These are phyloP conservation scores for Poecilia wingei DNA, from an alignment of 2,797 vertebrate species.

Conservation along the genomic window DNA sequence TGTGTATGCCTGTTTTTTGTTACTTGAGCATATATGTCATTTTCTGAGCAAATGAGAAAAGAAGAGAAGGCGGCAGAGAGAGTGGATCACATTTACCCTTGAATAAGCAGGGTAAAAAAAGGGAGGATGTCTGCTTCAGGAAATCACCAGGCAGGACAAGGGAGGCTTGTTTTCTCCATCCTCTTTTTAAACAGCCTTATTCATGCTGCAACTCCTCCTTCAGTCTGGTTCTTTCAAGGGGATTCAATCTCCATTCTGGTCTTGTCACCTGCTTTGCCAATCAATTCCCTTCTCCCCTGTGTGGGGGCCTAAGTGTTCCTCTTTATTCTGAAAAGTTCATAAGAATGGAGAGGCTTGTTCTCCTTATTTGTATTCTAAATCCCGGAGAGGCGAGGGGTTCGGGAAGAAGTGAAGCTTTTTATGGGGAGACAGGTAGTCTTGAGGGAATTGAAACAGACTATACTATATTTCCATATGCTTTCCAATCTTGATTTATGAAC, in stretches of 20 bases:
- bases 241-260: slow-evolving; percentile 81
- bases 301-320: slow-evolving; percentile 70
- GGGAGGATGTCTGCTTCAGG: slow-evolving; percentile 80
- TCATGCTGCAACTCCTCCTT: slow-evolving; percentile 76
- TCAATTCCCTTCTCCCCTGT: slow-evolving; percentile 76
- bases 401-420: slow-evolving; percentile 58
- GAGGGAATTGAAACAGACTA: slow-evolving; percentile 44
- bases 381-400: slow-evolving; percentile 59
- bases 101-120: slow-evolving; percentile 72
- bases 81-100: slow-evolving; percentile 72
- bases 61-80: slow-evolving; percentile 45
- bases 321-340: slow-evolving; percentile 81
- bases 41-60: slow-evolving; percentile 61
- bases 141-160: slow-evolving; percentile 78
- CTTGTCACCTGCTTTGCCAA: slow-evolving; percentile 72
- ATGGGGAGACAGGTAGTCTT: slow-evolving; percentile 64
- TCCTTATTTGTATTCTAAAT: slow-evolving; percentile 79
- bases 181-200: slow-evolving; percentile 80
- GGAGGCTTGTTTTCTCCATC: slow-evolving; percentile 76
- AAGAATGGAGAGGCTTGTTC: slow-evolving; percentile 80
- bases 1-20: slow-evolving; percentile 6
- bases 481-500: slow-evolving; percentile 34
- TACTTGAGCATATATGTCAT: slow-evolving; percentile 57
- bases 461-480: slow-evolving; percentile 32
- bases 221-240: slow-evolving; percentile 77